phyloP scores from a whole-genome alignment of 2,888 invertebrate genomes.

The Apamea epomidion region DNA sequence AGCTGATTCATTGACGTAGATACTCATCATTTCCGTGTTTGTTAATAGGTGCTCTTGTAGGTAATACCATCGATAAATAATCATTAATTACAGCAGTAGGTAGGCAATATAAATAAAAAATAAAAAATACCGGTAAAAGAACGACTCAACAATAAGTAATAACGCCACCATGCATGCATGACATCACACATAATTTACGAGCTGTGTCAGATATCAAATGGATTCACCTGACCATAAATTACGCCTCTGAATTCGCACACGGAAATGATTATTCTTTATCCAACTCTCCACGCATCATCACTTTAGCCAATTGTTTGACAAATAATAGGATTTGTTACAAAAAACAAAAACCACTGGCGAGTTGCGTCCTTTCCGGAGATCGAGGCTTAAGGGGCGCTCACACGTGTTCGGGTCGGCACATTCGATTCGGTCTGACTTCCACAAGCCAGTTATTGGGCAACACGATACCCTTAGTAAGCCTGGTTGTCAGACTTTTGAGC shows the following conservation, averaged over 20 bases:
- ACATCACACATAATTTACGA: conserved; percentile 25
- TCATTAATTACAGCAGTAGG: not conserved
- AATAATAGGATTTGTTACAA: conserved; percentile 33
- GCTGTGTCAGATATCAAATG: conserved; percentile 24
- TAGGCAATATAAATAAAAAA: not conserved
- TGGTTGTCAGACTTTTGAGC: no score
- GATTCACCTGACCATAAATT: conserved; percentile 28
- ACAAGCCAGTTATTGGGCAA: no score
- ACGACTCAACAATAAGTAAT: conserved; percentile 28
- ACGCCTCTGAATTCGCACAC: not conserved
- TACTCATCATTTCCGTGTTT: not conserved
- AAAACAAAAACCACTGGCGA: conserved; percentile 18
- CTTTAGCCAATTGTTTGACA: conserved; percentile 27
- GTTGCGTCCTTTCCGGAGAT: conserved; percentile 37
- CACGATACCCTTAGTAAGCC: no score
- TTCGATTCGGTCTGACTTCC: not conserved
- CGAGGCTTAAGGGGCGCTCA: not conserved
- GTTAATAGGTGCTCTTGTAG: no score
- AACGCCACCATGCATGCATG: not conserved
- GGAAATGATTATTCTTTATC: conserved; percentile 34
- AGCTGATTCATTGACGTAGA: no score
- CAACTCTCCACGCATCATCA: conserved; percentile 27
- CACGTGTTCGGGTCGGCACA: not conserved
- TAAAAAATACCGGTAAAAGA: not conserved
- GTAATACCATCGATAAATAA: not conserved